phyloP scores from a whole-genome alignment of 1,140 invertebrate species.

The Drosophila setifemur region DNA sequence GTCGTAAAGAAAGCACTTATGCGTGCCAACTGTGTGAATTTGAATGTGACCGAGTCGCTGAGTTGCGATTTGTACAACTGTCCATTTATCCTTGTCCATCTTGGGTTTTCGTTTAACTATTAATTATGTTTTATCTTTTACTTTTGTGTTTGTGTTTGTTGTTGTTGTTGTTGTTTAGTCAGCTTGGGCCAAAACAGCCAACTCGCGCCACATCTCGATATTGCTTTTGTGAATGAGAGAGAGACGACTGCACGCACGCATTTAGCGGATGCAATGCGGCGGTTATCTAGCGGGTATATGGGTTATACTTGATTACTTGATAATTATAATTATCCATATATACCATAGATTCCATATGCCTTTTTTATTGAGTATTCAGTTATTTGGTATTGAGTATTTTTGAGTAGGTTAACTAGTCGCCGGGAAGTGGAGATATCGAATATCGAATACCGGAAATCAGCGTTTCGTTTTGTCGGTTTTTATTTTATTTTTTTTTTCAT shows the following conservation, averaged over 20 bases:
- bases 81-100: constrained; percentile 6
- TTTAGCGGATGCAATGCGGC: constrained; percentile 38
- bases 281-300: constrained; percentile 32
- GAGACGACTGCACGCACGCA: constrained; percentile 28
- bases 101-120: neutral
- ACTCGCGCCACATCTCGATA: constrained; percentile 69
- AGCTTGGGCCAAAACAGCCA: constrained; percentile 38
- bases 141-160: too few relatives aligned
- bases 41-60: constrained; percentile 66
- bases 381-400: constrained; percentile 23
- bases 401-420: constrained; percentile 36
- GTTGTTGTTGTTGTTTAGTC: constrained; percentile 5
- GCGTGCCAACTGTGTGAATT: constrained; percentile 34
- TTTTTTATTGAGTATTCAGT: neutral
- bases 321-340: too few relatives aligned
- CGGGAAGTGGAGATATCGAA: constrained; percentile 9
- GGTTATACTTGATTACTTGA: constrained; percentile 31
- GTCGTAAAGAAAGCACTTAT: constrained; percentile 52
- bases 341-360: constrained; percentile 36
- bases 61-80: constrained; percentile 60
- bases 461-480: neutral
- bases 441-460: neutral
- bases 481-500: too few relatives aligned
- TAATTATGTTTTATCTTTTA: neutral
- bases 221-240: constrained; percentile 73